Percentiles rank a stretch among this genome's conserved stretches.
Conservation (phyloP, 2,888 invertebrate genomes). For the Criorhina ranunculi region DNA sequence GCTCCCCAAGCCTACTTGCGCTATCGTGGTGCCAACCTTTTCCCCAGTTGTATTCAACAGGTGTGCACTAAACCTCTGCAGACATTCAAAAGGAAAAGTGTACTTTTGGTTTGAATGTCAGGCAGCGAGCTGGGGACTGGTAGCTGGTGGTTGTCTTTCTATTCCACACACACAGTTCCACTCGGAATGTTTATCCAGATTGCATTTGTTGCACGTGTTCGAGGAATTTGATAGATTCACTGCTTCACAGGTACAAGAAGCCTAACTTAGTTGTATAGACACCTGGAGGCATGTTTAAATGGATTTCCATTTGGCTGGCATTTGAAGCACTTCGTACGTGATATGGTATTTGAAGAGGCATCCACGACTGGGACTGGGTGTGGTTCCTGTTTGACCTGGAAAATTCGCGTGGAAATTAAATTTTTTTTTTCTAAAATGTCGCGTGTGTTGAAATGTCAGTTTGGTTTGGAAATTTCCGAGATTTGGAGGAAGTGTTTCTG, state of each 20-base stretch:
- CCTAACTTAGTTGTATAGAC: conserved; percentile 7
- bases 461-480: conserved; percentile 20
- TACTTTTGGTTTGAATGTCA: conserved; percentile 59
- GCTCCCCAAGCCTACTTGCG: not conserved
- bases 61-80: conserved; percentile 27
- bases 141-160: not conserved
- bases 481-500: conserved; percentile 36
- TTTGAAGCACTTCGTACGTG: conserved; percentile 60
- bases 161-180: no score
- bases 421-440: conserved; percentile 19
- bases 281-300: conserved; percentile 52
- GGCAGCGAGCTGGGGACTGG: conserved; percentile 39
- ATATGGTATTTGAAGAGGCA: conserved; percentile 48
- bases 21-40: not conserved
- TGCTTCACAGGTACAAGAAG: not conserved
- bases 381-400: conserved; percentile 39
- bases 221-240: conserved; percentile 61
- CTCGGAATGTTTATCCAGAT: conserved; percentile 30
- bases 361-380: conserved; percentile 20
- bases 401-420: conserved; percentile 39
- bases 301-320: conserved; percentile 42
- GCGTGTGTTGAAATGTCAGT: conserved; percentile 2
- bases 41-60: conserved; percentile 29
- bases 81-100: conserved; percentile 45
- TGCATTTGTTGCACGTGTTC: conserved; percentile 68